Percentiles rank a stretch among this genome's conserved stretches.
Evolutionary conservation across 2,113 vertebrate genomes (phyloP).

Genomic region (Oryctolagus cuniculus): mOryCun1.1 NC_091433.1:133167501-133168000

Average conservation of each 20-base stretch:
- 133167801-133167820: constrained; percentile 34
- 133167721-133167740: background rate
- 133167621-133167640: background rate
- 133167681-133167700: background rate
- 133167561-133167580: background rate
- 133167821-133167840: background rate
- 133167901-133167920: background rate
- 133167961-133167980: constrained; percentile 38
- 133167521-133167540: constrained; percentile 4
- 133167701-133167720: constrained; percentile 4
- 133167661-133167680: background rate
- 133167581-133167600: background rate
- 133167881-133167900: constrained; percentile 15
- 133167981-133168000: background rate
- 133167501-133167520: background rate
- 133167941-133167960: background rate
- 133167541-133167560: too few relatives aligned
- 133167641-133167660: background rate
- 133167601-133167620: background rate
- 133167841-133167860: constrained; percentile 6
- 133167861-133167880: constrained; percentile 25
- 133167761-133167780: background rate
- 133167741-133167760: background rate
- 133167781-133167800: background rate
- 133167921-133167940: background rate